Percentiles rank a stretch among this genome's conserved stretches.
Conservation (phyloP, 1,140 invertebrate genomes). For the Drosophila burlai region DNA sequence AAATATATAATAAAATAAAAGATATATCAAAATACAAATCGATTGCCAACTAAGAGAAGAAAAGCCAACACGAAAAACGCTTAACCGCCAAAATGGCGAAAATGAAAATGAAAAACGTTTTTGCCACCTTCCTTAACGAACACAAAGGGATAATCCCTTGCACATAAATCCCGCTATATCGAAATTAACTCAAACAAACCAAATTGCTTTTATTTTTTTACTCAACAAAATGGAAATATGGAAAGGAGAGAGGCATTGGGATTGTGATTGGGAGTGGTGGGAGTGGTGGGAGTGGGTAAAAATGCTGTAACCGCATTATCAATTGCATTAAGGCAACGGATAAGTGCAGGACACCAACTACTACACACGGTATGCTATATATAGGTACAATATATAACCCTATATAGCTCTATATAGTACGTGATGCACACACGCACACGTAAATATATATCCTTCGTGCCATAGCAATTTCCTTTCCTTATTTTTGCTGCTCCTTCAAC, state of each 20-base stretch:
- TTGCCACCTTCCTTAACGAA: constrained; percentile 5
- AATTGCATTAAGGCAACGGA: constrained; percentile 43
- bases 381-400: background rate
- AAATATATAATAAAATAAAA: background rate
- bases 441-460: constrained; percentile 67
- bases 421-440: constrained; percentile 15
- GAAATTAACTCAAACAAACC: constrained; percentile 42
- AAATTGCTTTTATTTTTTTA: constrained; percentile 13
- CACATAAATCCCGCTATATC: constrained; percentile 24
- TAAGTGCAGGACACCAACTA: constrained; percentile 31
- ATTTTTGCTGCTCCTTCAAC: constrained; percentile 25
- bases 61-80: background rate
- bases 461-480: constrained; percentile 31
- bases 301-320: constrained; percentile 43
- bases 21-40: background rate
- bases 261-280: background rate
- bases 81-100: background rate
- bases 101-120: background rate
- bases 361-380: background rate
- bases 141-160: constrained; percentile 36
- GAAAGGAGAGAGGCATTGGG: background rate
- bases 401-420: background rate
- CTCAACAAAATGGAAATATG: constrained; percentile 4
- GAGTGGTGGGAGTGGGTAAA: background rate
- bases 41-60: background rate